A percentile compares a stretch with the other conserved stretches of the same genome.
phyloP scores from a whole-genome alignment of 2,797 vertebrate species.

The Poecile montanus region DNA sequence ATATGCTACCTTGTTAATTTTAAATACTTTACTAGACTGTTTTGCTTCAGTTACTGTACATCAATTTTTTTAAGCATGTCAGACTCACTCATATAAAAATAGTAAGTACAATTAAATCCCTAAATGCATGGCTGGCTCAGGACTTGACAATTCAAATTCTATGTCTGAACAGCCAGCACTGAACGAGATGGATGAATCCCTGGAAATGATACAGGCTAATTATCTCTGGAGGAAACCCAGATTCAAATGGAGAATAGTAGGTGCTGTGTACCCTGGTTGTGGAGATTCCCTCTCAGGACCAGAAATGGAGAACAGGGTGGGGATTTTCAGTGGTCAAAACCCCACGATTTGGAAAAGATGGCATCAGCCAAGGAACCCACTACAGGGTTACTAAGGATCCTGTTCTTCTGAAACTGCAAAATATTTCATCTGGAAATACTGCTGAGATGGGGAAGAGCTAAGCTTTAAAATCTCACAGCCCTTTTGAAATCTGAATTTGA shows the following conservation, averaged over 20 bases:
- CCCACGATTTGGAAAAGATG: background rate
- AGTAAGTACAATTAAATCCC: background rate
- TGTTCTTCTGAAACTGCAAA: background rate
- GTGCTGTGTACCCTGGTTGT: background rate
- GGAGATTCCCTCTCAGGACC: background rate
- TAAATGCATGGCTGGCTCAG: background rate
- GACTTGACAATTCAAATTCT: background rate
- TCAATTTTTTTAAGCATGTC: background rate
- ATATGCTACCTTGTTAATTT: background rate
- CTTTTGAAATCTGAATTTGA: background rate
- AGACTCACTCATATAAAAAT: background rate
- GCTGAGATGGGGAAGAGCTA: background rate
- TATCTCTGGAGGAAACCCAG: background rate
- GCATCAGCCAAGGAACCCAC: background rate
- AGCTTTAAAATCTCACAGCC: background rate
- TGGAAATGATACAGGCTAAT: background rate
- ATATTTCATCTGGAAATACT: background rate
- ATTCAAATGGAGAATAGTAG: background rate
- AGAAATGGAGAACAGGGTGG: rapidly evolving
- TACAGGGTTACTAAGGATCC: background rate
- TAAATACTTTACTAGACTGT: background rate
- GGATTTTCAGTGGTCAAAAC: background rate
- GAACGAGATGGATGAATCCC: rapidly evolving
- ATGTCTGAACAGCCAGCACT: background rate
- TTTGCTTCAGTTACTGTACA: background rate